A percentile compares a stretch with the other conserved stretches of the same genome.
Conservation (phyloP, 2,113 vertebrate species). For the Calyptomena viridis region DNA sequence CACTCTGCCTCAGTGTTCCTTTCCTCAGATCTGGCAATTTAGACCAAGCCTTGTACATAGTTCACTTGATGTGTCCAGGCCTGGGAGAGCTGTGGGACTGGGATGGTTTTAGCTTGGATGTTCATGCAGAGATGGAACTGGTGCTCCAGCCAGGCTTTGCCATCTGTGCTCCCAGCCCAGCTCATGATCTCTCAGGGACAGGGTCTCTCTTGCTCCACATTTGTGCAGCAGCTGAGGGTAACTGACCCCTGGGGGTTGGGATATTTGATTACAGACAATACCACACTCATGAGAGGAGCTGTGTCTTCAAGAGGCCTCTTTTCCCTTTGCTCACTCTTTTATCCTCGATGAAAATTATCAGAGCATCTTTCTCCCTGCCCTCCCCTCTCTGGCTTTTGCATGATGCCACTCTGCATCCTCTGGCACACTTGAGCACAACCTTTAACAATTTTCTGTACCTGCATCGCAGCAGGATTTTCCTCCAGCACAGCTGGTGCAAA, state of each 20-base stretch:
- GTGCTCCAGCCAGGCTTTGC: not conserved
- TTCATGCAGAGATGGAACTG: accelerated
- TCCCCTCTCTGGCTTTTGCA: not conserved
- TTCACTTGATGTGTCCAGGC: not conserved
- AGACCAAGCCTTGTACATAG: not conserved
- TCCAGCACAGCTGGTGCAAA: not conserved
- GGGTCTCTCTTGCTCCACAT: not conserved
- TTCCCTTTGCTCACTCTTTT: not conserved
- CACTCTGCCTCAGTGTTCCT: not conserved
- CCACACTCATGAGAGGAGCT: not conserved
- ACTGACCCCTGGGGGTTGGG: not conserved
- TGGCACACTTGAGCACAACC: not conserved
- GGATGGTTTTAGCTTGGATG: not conserved
- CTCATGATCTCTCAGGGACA: accelerated
- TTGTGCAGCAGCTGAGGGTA: not conserved
- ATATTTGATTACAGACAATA: accelerated
- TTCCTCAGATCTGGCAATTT: not conserved
- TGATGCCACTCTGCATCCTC: not conserved
- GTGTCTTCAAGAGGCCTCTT: not conserved
- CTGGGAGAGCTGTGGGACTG: not conserved
- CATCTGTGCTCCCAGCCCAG: not conserved
- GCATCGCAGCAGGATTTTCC: not conserved
- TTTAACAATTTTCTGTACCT: not conserved
- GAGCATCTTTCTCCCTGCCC: not conserved
- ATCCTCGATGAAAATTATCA: not conserved